These are phyloP conservation scores for Tachysurus fulvidraco DNA, from an alignment of 2,113 vertebrate species.

Conservation along the genomic window DNA sequence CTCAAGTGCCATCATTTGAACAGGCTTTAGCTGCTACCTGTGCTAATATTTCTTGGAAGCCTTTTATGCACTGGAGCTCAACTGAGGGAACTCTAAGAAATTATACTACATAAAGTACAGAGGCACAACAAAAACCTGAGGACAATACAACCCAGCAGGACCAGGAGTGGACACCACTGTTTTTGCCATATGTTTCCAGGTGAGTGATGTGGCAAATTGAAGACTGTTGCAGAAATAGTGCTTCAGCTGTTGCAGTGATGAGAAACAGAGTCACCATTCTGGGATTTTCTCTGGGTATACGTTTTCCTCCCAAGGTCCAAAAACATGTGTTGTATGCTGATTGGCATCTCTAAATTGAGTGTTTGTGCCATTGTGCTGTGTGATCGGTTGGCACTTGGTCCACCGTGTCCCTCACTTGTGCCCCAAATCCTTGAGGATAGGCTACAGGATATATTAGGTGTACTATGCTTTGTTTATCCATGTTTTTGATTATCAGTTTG, in stretches of 20 bases:
- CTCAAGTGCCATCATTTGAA: constrained; percentile 47
- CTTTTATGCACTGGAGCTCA: constrained; percentile 47
- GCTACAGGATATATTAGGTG: not conserved
- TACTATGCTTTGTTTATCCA: not conserved
- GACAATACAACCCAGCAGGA: constrained; percentile 55
- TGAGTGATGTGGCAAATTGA: constrained; percentile 50
- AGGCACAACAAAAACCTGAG: constrained; percentile 52
- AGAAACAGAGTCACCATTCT: constrained; percentile 22
- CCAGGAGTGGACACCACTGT: constrained; percentile 60
- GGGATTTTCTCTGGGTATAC: too few species aligned
- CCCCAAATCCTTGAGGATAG: too few species aligned
- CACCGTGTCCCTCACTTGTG: too few species aligned
- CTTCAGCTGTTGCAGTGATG: constrained; percentile 26
- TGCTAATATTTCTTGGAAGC: constrained; percentile 46
- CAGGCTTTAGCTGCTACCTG: constrained; percentile 52
- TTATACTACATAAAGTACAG: constrained; percentile 50
- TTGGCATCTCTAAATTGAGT: too few species aligned
- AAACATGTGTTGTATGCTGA: too few species aligned
- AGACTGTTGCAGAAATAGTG: constrained; percentile 35
- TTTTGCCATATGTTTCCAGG: constrained; percentile 53
- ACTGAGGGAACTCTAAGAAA: constrained; percentile 43
- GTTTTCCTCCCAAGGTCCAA: too few species aligned
- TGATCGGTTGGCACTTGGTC: too few species aligned
- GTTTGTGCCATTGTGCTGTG: too few species aligned
- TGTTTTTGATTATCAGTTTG: not conserved